phyloP scores from a whole-genome alignment of 2,113 vertebrate species.

The Scopus umbretta region DNA sequence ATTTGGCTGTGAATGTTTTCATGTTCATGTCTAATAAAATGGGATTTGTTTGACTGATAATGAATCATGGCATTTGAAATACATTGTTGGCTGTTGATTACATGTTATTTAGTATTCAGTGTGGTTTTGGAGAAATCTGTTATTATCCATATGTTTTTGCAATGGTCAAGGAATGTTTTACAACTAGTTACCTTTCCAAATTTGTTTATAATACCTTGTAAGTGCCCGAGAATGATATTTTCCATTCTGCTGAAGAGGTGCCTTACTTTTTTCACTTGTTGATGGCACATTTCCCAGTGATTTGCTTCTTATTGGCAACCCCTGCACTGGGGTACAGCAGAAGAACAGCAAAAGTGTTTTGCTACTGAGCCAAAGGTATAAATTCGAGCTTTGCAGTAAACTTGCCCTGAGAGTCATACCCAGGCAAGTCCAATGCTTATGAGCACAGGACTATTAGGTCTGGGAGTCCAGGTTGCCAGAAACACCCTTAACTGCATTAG shows the following conservation, averaged over 20 bases:
- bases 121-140: background rate
- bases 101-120: background rate
- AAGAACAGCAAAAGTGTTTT: background rate
- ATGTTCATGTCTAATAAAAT: background rate
- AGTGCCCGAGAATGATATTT: background rate
- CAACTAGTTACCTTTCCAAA: background rate
- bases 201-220: background rate
- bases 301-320: background rate
- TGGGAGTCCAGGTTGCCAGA: background rate
- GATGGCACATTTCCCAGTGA: background rate
- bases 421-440: background rate
- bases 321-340: background rate
- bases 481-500: background rate
- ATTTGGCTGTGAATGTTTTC: background rate
- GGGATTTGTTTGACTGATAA: background rate
- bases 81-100: background rate
- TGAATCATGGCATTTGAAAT: background rate
- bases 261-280: background rate
- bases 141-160: background rate
- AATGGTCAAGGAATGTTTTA: background rate
- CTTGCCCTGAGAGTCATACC: background rate
- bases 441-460: background rate
- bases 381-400: background rate
- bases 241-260: background rate
- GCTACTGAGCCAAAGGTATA: background rate